Percentiles rank a stretch among this genome's conserved stretches.
These are phyloP conservation scores for Triplophysa dalaica DNA, from an alignment of 2,113 vertebrate genomes.

Conservation along the genomic window DNA sequence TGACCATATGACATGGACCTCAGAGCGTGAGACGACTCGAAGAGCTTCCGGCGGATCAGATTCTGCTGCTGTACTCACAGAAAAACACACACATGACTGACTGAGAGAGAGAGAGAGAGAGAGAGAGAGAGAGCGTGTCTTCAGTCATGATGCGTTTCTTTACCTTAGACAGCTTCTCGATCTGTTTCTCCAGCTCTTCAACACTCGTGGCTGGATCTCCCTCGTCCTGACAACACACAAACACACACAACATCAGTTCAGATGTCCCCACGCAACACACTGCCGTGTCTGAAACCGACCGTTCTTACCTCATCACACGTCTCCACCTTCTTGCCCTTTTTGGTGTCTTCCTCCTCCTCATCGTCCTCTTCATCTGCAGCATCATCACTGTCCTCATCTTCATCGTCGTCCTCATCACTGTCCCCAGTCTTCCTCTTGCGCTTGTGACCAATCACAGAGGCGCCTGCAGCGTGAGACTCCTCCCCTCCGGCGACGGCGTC, in stretches of 20 bases:
- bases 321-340: constrained; percentile 90
- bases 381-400: constrained; percentile 87
- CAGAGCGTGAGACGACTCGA: constrained; percentile 92
- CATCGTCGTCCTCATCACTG: constrained; percentile 89
- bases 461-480: constrained; percentile 82
- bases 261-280: not conserved
- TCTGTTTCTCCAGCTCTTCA: constrained; percentile 97
- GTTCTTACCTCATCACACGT: constrained; percentile 89
- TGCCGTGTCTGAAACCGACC: not conserved
- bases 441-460: constrained; percentile 81
- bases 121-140: not conserved
- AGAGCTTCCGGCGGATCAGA: constrained; percentile 93
- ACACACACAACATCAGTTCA: not conserved
- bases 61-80: constrained; percentile 86
- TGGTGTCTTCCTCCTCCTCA: constrained; percentile 95
- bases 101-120: not conserved
- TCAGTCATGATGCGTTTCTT: constrained; percentile 42
- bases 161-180: constrained; percentile 96
- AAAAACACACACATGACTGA: not conserved
- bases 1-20: constrained; percentile 97
- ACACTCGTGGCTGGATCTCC: constrained; percentile 91
- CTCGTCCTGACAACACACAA: constrained; percentile 80
- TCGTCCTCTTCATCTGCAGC: constrained; percentile 92
- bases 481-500: constrained; percentile 80
- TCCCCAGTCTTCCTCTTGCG: constrained; percentile 87